phyloP scores from a whole-genome alignment of 2,888 invertebrate species.

The Drosophila borealis region DNA sequence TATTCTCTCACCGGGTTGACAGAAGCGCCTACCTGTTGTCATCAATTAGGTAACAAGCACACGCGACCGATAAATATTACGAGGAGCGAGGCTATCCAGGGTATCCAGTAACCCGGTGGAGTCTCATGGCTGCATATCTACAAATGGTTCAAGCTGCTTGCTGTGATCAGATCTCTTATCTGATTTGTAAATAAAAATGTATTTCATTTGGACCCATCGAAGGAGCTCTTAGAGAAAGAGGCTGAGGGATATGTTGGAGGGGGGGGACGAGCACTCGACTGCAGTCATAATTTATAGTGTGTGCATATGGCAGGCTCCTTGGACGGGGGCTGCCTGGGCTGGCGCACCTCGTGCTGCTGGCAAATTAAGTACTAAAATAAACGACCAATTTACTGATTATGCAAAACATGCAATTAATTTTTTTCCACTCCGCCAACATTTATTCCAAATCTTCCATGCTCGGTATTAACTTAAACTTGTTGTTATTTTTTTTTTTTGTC shows the following conservation, averaged over 20 bases:
- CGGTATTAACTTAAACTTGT: constrained; percentile 45
- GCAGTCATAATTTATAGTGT: constrained; percentile 70
- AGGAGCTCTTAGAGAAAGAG: constrained; percentile 32
- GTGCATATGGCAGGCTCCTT: constrained; percentile 20
- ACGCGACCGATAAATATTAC: constrained; percentile 82
- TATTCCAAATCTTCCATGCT: constrained; percentile 49
- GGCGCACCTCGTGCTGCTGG: constrained; percentile 42
- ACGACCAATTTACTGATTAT: constrained; percentile 82
- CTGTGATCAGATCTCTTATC: constrained; percentile 69
- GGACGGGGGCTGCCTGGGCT: neutral
- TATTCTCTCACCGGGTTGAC: constrained; percentile 56
- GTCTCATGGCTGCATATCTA: constrained; percentile 41
- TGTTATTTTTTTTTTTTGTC: constrained; percentile 25
- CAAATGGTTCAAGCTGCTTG: constrained; percentile 49
- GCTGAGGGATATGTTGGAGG: neutral
- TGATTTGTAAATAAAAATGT: constrained; percentile 78
- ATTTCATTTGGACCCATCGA: constrained; percentile 51
- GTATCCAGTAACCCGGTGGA: constrained; percentile 12
- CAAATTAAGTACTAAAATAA: constrained; percentile 81
- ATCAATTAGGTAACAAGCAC: constrained; percentile 84
- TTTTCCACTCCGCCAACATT: constrained; percentile 44
- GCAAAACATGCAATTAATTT: constrained; percentile 82
- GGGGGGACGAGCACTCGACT: constrained; percentile 15
- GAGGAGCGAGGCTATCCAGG: constrained; percentile 11
- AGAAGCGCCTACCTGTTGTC: constrained; percentile 84